Evolutionary conservation across 2,113 vertebrate species (phyloP), one percentile per base, ranked within the genome.

Genomic region (Perognathus longimembris): DNA sequence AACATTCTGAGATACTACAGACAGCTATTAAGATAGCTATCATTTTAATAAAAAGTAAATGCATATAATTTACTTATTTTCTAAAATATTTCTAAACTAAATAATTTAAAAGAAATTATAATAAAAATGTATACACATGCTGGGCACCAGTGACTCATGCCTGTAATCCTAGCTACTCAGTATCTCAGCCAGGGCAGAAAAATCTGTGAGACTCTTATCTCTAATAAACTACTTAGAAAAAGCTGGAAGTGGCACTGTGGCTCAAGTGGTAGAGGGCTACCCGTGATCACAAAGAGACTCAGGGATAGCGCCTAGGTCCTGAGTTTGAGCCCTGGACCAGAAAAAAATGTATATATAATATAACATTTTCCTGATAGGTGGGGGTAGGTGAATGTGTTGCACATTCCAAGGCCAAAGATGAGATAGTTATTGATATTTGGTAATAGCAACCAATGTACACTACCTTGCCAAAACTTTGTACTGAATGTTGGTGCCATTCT

Each of bases 71-170:
- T 81, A 74, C 75, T 92, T 92, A 61, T 70, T 74, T 86, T 71
- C 7, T 5, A 89, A 34, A 82, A 71, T 6, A 57, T 61, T 69
- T 82, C 63, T 76, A 75, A 89, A 83, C 77, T 82, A 77, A 85
- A 66, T 67, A 66, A 73, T 42, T 59, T 85, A 45, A 24, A 78
- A 87, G 40, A 36, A 91, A 85, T 74, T 73, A 45, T 75, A 81
- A 74, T 66, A 4, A 81, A 93, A 69, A 9, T 69, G 20, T 59
- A 61, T 21, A 61, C 26, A 61, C 59, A 61, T 17, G 17, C 12
- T 54, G 50, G 50, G 15, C 17, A 54, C 15, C 15, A 18, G 17
- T 54, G 50, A 15, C 50, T 54, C 50, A 54, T 15, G 11, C 50
- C 50, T 17, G 50, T 54, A 54, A 54, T 54, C 50, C 17, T 54